These are phyloP conservation scores for Anoplophora glabripennis DNA, from an alignment of 1,140 invertebrate species.

Conservation along the genomic window DNA sequence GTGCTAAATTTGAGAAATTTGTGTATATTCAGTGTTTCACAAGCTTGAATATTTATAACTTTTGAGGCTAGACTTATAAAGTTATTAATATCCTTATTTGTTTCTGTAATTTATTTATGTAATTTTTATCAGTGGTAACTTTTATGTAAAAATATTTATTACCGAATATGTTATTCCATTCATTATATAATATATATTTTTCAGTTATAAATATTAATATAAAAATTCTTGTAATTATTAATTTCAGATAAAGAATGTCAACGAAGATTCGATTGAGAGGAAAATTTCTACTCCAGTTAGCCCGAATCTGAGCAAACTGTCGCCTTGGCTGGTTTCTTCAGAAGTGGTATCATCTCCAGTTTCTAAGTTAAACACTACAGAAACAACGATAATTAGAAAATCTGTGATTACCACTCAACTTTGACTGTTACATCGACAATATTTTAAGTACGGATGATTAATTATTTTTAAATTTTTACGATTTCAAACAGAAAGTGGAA, in stretches of 20 bases:
- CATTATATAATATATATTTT: background rate
- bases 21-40: too few species aligned
- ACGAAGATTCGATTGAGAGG: slow-evolving; percentile 11
- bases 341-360: slow-evolving; percentile 57
- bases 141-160: too few species aligned
- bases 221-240: background rate
- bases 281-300: slow-evolving; percentile 45
- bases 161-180: too few species aligned
- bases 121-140: too few species aligned
- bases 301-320: slow-evolving; percentile 55
- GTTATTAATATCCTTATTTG: too few species aligned
- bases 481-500: background rate
- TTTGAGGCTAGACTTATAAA: too few species aligned
- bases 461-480: background rate
- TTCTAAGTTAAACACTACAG: slow-evolving; percentile 61
- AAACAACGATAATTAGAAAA: slow-evolving; percentile 72
- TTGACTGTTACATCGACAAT: too few species aligned
- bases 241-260: slow-evolving; percentile 10
- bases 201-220: background rate
- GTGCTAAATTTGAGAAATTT: too few species aligned
- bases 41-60: too few species aligned
- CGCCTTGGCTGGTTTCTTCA: slow-evolving; percentile 78
- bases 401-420: slow-evolving; percentile 82
- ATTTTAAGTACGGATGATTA: background rate
- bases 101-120: too few species aligned